phyloP scores from a whole-genome alignment of 2,888 invertebrate genomes.

The Chloroclystis v-ata region DNA sequence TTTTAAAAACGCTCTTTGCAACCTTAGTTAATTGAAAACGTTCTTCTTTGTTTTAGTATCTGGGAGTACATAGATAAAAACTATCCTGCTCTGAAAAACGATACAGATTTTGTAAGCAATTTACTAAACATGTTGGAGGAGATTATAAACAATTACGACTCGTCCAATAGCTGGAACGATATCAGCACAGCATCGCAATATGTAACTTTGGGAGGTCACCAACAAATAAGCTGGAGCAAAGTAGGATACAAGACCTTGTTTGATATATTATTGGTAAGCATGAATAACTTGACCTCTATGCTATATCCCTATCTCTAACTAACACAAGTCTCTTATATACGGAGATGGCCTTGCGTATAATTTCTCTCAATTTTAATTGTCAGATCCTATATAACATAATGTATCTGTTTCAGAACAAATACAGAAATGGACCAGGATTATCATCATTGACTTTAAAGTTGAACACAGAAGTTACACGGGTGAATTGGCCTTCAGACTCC shows the following conservation, averaged over 20 bases:
- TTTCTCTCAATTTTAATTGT: too few relatives aligned
- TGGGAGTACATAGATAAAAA: slow-evolving; percentile 36
- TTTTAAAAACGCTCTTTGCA: too few relatives aligned
- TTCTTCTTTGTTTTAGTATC: not conserved
- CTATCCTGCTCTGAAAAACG: slow-evolving; percentile 34
- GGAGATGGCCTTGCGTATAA: too few relatives aligned
- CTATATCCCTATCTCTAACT: too few relatives aligned
- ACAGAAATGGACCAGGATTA: slow-evolving; percentile 52
- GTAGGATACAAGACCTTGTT: slow-evolving; percentile 52
- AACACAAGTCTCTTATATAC: too few relatives aligned
- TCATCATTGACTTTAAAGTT: slow-evolving; percentile 47
- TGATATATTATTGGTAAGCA: slow-evolving; percentile 41
- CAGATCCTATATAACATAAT: too few relatives aligned
- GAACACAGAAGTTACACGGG: slow-evolving; percentile 47
- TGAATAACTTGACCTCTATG: too few relatives aligned
- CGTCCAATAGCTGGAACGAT: slow-evolving; percentile 51
- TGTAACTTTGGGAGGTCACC: slow-evolving; percentile 40
- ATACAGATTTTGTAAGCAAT: slow-evolving; percentile 40
- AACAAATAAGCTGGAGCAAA: slow-evolving; percentile 49
- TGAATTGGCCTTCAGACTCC: slow-evolving; percentile 45
- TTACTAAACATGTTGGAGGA: slow-evolving; percentile 42
- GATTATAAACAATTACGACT: slow-evolving; percentile 43
- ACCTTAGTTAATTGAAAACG: too few relatives aligned
- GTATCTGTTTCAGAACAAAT: slow-evolving; percentile 47
- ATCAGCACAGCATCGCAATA: slow-evolving; percentile 39